Conservation (phyloP, 2,797 vertebrate genomes). For the Scleropages formosus region DNA sequence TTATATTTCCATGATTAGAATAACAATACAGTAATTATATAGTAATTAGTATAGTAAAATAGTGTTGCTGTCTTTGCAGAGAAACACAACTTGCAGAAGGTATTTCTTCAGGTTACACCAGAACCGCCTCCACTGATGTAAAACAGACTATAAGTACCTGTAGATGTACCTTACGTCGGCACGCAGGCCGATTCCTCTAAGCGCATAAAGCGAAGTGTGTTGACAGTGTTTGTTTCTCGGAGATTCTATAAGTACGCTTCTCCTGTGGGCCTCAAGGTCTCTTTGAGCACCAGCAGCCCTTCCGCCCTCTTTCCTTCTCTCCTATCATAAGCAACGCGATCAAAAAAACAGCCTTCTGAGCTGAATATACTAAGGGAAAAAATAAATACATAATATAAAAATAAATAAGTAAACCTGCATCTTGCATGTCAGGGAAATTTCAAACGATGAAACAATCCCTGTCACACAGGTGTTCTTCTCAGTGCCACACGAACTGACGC, state of each 20-base stretch:
- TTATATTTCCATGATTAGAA: too few species aligned
- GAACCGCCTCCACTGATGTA: too few species aligned
- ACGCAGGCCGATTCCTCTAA: background rate
- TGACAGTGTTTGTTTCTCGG: background rate
- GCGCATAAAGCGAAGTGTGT: background rate
- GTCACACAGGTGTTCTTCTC: slow-evolving; percentile 3
- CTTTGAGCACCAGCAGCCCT: background rate
- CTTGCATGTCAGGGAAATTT: background rate
- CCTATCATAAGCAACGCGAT: background rate
- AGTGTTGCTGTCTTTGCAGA: too few species aligned
- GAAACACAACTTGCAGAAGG: too few species aligned
- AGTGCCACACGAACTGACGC: background rate
- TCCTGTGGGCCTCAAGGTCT: background rate
- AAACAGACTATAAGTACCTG: background rate
- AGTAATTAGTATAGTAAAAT: too few species aligned
- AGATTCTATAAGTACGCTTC: background rate
- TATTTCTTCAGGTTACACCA: too few species aligned
- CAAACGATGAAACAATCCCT: background rate
- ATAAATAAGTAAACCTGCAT: background rate
- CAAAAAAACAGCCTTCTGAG: background rate
- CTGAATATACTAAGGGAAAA: slow-evolving; percentile 11
- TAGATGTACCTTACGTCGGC: background rate
- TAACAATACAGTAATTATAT: too few species aligned
- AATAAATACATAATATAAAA: background rate
- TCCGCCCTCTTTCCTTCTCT: background rate